Percentiles rank a stretch among this genome's conserved stretches.
Conservation (phyloP, 2,888 invertebrate species). For the Nebria brevicollis region DNA sequence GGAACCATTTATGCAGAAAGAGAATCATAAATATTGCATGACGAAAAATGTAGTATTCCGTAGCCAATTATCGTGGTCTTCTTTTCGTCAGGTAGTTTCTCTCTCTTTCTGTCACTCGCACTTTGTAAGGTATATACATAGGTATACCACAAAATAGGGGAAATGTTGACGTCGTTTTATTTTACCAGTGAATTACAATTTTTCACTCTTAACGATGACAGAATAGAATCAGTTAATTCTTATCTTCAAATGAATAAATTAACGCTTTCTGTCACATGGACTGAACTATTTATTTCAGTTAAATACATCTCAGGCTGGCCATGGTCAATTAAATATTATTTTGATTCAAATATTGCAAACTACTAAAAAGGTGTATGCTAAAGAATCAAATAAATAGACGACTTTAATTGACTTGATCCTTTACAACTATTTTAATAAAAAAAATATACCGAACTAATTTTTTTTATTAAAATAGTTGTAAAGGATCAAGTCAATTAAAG, state of each 20-base stretch:
- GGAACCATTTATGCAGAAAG: slow-evolving; percentile 46
- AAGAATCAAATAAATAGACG: no score
- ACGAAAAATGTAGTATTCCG: slow-evolving; percentile 47
- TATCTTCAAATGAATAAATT: neutral
- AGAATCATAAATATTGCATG: slow-evolving; percentile 48
- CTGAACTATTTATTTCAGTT: neutral
- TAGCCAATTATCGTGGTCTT: slow-evolving; percentile 46
- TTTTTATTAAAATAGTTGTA: no score
- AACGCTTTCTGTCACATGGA: neutral
- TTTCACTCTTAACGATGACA: slow-evolving; percentile 1
- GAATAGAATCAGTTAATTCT: slow-evolving; percentile 1
- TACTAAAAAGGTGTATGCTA: no score
- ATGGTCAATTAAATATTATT: neutral
- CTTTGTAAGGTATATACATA: neutral
- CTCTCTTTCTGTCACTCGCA: slow-evolving; percentile 5
- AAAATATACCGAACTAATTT: neutral
- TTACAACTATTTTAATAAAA: no score
- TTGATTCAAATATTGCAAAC: neutral
- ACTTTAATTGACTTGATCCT: no score
- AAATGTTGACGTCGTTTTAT: neutral
- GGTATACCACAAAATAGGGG: neutral
- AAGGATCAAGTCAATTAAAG: no score
- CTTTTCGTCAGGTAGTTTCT: slow-evolving; percentile 26
- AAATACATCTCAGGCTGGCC: neutral
- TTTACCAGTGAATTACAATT: slow-evolving; percentile 1